phyloP scores from a whole-genome alignment of 2,888 invertebrate genomes.

The Pyrrhia umbra region DNA sequence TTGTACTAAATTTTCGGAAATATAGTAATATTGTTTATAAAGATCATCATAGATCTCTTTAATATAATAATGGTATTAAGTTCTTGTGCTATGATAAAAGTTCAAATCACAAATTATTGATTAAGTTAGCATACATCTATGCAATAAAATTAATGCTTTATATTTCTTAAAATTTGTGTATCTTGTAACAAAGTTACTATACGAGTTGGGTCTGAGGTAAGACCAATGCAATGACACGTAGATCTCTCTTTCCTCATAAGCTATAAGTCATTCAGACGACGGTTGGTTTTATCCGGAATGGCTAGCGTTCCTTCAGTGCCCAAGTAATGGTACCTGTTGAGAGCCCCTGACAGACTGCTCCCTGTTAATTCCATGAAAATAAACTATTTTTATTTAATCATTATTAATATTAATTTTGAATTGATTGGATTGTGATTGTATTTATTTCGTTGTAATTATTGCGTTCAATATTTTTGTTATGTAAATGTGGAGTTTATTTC shows the following conservation, averaged over 20 bases:
- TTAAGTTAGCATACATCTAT: slow-evolving; percentile 54
- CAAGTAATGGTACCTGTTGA: slow-evolving; percentile 5
- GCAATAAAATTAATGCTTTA: slow-evolving; percentile 46
- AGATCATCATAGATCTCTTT: slow-evolving; percentile 58
- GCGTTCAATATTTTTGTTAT: slow-evolving; percentile 53
- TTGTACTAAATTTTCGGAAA: slow-evolving; percentile 44
- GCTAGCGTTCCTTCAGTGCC: slow-evolving; percentile 26
- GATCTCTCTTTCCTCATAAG: slow-evolving; percentile 35
- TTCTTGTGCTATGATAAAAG: slow-evolving; percentile 66
- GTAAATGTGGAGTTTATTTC: slow-evolving; percentile 49
- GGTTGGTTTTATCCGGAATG: slow-evolving; percentile 24
- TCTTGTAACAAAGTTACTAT: slow-evolving; percentile 57
- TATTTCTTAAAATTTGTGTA: slow-evolving; percentile 34
- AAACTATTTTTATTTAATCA: slow-evolving; percentile 51
- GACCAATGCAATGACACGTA: slow-evolving; percentile 24
- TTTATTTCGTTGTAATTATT: slow-evolving; percentile 64
- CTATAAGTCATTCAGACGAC: slow-evolving; percentile 17
- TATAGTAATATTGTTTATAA: slow-evolving; percentile 47
- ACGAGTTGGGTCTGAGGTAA: slow-evolving; percentile 31
- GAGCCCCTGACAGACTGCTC: slow-evolving; percentile 22
- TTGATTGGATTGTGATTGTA: slow-evolving; percentile 59
- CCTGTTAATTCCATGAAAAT: slow-evolving; percentile 37
- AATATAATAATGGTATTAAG: slow-evolving; percentile 50
- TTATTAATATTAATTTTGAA: slow-evolving; percentile 58
- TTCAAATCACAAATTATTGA: slow-evolving; percentile 67